A percentile compares a stretch with the other conserved stretches of the same genome.
Conservation (phyloP, 2,888 invertebrate genomes). For the Tillus elongatus region DNA sequence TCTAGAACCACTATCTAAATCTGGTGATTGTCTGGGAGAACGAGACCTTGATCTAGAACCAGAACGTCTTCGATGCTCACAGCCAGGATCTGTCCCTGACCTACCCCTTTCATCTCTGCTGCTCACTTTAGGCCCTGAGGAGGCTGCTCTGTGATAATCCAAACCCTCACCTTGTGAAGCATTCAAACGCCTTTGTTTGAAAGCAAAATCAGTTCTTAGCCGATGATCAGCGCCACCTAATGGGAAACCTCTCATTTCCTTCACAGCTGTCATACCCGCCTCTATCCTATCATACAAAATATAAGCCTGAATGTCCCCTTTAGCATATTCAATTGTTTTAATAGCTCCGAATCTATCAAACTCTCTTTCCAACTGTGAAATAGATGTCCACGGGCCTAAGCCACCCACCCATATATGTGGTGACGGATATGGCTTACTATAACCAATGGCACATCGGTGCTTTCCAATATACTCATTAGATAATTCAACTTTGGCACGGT, state of each 20-base stretch:
- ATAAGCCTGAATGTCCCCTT: constrained; percentile 89
- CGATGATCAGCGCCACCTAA: constrained; percentile 86
- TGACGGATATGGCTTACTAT: constrained; percentile 97
- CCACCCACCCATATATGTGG: constrained; percentile 97
- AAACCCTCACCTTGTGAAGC: constrained; percentile 60
- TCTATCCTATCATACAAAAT: constrained; percentile 95
- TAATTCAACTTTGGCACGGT: constrained; percentile 88
- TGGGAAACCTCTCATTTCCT: constrained; percentile 90
- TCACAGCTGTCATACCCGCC: constrained; percentile 93
- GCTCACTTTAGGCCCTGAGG: constrained; percentile 59
- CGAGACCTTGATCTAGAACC: constrained; percentile 66
- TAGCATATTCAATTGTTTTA: constrained; percentile 94
- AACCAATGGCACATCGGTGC: constrained; percentile 98
- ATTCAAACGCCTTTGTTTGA: constrained; percentile 59
- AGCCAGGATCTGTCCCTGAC: constrained; percentile 51
- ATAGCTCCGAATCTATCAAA: constrained; percentile 98
- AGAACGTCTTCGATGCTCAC: constrained; percentile 48
- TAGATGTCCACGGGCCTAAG: constrained; percentile 91
- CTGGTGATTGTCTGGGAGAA: constrained; percentile 65
- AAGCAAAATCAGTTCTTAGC: constrained; percentile 90
- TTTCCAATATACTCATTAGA: constrained; percentile 97
- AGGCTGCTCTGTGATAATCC: constrained; percentile 58
- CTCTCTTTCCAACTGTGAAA: constrained; percentile 85
- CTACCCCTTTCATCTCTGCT: constrained; percentile 64
- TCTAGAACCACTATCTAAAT: constrained; percentile 69